Evolutionary conservation across 2,797 vertebrate genomes (phyloP).

Genomic region (Sorex maritimensis): DNA sequence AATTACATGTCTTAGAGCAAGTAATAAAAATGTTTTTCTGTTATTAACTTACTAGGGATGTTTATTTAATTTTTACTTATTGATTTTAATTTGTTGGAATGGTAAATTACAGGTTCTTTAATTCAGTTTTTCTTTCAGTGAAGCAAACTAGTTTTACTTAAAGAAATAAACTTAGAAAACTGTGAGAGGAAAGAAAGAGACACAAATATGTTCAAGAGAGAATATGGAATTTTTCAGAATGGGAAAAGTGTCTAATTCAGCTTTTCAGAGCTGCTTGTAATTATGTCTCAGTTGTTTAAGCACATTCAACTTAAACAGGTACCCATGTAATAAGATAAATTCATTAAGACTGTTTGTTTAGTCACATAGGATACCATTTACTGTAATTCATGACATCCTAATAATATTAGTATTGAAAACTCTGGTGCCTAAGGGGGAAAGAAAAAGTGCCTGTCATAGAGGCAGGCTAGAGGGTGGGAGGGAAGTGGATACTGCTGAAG

Average conservation of each 20-base stretch:
- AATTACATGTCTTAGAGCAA: not conserved
- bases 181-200: too few relatives aligned
- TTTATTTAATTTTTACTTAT: slow-evolving; percentile 28
- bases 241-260: not conserved
- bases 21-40: slow-evolving; percentile 15
- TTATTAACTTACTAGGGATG: not conserved
- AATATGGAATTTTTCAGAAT: too few relatives aligned
- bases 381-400: not conserved
- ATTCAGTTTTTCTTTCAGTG: too few relatives aligned
- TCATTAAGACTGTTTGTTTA: not conserved
- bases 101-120: not conserved
- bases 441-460: too few relatives aligned
- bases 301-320: not conserved
- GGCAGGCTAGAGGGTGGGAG: too few relatives aligned
- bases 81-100: slow-evolving; percentile 33
- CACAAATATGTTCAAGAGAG: too few relatives aligned
- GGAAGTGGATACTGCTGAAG: too few relatives aligned
- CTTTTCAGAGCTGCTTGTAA: not conserved
- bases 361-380: not conserved
- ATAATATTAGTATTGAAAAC: too few relatives aligned
- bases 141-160: too few relatives aligned
- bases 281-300: not conserved
- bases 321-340: not conserved
- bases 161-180: too few relatives aligned
- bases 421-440: too few relatives aligned